Conservation (phyloP, 2,888 invertebrate genomes). For the Spicauda simplicius region DNA sequence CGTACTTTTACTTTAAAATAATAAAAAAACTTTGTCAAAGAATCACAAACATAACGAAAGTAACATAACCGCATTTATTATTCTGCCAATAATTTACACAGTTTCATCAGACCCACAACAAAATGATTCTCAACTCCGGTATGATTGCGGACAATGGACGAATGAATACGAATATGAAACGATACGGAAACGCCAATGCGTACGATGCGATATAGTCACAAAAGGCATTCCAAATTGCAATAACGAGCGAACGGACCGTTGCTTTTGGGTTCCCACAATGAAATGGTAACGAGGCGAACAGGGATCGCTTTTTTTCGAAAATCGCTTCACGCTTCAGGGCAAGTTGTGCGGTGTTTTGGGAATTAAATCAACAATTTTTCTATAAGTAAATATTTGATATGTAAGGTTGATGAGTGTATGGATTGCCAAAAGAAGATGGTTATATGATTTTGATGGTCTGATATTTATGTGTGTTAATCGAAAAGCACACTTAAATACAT, state of each 20-base stretch:
- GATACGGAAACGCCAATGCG: constrained; percentile 24
- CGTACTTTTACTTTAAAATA: no score
- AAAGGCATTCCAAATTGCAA: constrained; percentile 29
- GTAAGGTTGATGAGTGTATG: no score
- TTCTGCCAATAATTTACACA: background rate
- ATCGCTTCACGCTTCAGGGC: constrained; percentile 2
- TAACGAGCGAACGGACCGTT: constrained; percentile 31
- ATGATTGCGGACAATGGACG: constrained; percentile 21
- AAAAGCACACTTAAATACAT: no score
- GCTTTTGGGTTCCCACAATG: constrained; percentile 23
- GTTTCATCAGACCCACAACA: background rate
- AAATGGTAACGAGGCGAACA: constrained; percentile 27
- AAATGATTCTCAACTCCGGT: background rate
- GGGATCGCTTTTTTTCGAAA: constrained; percentile 6
- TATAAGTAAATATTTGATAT: no score
- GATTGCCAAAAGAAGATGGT: no score
- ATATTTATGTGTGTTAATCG: no score
- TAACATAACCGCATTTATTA: background rate
- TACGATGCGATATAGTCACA: constrained; percentile 7
- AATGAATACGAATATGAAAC: constrained; percentile 23
- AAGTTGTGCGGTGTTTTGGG: background rate
- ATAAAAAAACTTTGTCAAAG: no score
- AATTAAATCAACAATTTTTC: background rate
- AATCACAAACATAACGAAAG: no score
- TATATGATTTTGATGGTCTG: no score